These are phyloP conservation scores for Helicoverpa zea DNA, from an alignment of 1,140 invertebrate species.

Conservation along the genomic window DNA sequence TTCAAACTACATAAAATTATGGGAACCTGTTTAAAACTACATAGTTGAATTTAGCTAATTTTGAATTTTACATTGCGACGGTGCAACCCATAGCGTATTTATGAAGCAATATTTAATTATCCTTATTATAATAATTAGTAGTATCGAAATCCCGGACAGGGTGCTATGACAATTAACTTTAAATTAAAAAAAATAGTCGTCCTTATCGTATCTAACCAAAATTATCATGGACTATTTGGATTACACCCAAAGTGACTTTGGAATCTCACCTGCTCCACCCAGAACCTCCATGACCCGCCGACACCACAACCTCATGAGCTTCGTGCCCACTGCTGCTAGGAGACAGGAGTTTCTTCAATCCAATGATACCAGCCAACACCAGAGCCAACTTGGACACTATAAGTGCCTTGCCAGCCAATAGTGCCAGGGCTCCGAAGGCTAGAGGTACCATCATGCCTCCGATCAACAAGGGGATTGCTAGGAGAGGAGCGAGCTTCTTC, in stretches of 20 bases:
- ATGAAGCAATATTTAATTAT: too few relatives aligned
- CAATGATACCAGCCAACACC: slow-evolving; percentile 93
- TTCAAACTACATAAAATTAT: too few relatives aligned
- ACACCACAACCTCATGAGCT: slow-evolving; percentile 91
- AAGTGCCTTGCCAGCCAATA: slow-evolving; percentile 93
- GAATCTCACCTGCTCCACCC: slow-evolving; percentile 90
- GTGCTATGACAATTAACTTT: too few relatives aligned
- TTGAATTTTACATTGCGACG: too few relatives aligned
- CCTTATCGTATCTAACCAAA: too few relatives aligned
- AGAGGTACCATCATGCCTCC: slow-evolving; percentile 93
- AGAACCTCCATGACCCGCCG: slow-evolving; percentile 88
- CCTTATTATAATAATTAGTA: too few relatives aligned
- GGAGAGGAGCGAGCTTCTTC: slow-evolving; percentile 90
- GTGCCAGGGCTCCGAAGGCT: slow-evolving; percentile 92
- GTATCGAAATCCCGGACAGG: too few relatives aligned
- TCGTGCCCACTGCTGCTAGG: slow-evolving; percentile 88
- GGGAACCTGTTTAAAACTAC: too few relatives aligned
- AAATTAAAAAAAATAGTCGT: too few relatives aligned
- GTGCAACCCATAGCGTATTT: too few relatives aligned
- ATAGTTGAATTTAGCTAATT: too few relatives aligned
- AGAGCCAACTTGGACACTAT: slow-evolving; percentile 94
- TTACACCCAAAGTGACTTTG: background rate
- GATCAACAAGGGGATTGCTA: slow-evolving; percentile 92
- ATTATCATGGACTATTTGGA: background rate
- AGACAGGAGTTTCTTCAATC: slow-evolving; percentile 93